Conservation (phyloP, 1,140 invertebrate genomes). For the Belonocnema kinseyi region DNA sequence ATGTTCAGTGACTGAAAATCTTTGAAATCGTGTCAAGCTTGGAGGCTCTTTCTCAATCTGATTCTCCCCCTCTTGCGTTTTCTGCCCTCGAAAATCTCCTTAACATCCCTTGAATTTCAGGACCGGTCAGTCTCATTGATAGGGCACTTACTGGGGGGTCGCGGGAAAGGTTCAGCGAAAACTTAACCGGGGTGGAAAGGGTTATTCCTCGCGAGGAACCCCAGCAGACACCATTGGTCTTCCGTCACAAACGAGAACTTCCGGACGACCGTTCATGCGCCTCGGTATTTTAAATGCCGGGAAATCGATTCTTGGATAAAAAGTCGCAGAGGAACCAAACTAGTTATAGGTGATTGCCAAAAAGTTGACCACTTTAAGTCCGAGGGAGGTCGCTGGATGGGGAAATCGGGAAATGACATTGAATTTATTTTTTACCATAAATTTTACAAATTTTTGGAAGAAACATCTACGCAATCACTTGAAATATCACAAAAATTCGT, state of each 20-base stretch:
- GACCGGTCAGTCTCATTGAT: slow-evolving; percentile 50
- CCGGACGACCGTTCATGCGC: not conserved
- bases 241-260: not conserved
- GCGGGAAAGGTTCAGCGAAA: slow-evolving; percentile 36
- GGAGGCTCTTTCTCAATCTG: slow-evolving; percentile 35
- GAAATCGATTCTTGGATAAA: not conserved
- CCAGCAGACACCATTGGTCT: not conserved
- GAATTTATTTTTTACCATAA: too few species aligned
- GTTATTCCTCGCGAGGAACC: slow-evolving; percentile 7
- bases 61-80: slow-evolving; percentile 40
- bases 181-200: not conserved
- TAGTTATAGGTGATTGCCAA: too few species aligned
- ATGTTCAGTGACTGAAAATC: slow-evolving; percentile 54
- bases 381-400: too few species aligned
- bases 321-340: too few species aligned
- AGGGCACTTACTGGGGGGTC: slow-evolving; percentile 35
- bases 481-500: too few species aligned
- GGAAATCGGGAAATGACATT: too few species aligned
- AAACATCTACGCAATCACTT: too few species aligned
- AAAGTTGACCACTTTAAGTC: too few species aligned
- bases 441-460: too few species aligned
- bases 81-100: slow-evolving; percentile 33
- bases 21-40: slow-evolving; percentile 45
- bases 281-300: not conserved
- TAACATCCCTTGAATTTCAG: slow-evolving; percentile 51